These are phyloP conservation scores for Ellobium chinense DNA, from an alignment of 2,888 invertebrate species.

Conservation along the genomic window DNA sequence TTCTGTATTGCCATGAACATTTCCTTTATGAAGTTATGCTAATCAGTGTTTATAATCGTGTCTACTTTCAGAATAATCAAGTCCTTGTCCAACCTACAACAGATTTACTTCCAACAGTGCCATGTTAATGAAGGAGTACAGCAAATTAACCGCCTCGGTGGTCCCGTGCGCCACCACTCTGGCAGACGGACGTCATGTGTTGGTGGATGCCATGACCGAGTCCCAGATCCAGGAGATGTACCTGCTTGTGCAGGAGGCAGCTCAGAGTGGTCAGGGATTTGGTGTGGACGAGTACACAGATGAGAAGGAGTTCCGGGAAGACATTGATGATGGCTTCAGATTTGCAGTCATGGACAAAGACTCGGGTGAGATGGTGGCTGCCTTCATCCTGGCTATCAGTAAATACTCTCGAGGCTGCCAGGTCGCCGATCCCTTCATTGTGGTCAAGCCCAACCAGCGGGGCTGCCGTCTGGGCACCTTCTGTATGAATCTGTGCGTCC, in stretches of 20 bases:
- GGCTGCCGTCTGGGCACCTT: constrained; percentile 56
- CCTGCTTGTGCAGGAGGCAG: constrained; percentile 55
- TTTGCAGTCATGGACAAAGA: constrained; percentile 56
- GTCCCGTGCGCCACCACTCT: constrained; percentile 54
- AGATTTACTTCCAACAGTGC: too few relatives aligned
- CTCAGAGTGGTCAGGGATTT: constrained; percentile 58
- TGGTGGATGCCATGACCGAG: constrained; percentile 60
- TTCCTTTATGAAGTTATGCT: too few relatives aligned
- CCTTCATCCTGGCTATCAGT: constrained; percentile 56
- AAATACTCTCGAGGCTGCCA: constrained; percentile 55
- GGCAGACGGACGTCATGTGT: constrained; percentile 50
- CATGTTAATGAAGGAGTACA: constrained; percentile 37
- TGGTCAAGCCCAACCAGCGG: constrained; percentile 53
- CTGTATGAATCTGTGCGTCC: constrained; percentile 53
- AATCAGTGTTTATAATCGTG: too few relatives aligned
- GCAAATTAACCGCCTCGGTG: constrained; percentile 42
- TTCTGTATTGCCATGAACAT: too few relatives aligned
- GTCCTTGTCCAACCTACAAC: too few relatives aligned
- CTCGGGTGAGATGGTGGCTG: constrained; percentile 53
- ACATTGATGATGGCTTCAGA: constrained; percentile 53
- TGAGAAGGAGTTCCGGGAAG: constrained; percentile 54
- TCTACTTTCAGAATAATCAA: neutral
- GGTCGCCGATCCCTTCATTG: constrained; percentile 58
- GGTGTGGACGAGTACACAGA: constrained; percentile 55
- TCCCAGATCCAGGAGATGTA: constrained; percentile 60